These are phyloP conservation scores for Agrilus biguttatus DNA, from an alignment of 2,888 invertebrate genomes.

Conservation along the genomic window DNA sequence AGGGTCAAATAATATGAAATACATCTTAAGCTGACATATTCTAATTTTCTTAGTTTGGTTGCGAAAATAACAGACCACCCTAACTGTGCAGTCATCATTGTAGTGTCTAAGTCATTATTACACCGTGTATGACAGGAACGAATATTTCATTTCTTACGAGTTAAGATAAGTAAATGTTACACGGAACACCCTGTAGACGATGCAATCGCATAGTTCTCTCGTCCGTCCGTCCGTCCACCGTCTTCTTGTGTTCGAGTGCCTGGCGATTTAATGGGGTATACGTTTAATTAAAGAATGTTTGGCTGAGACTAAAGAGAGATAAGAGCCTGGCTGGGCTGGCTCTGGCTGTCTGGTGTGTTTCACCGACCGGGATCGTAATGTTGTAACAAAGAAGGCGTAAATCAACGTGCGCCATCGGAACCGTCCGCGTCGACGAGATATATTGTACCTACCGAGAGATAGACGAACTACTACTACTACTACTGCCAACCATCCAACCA, in stretches of 20 bases:
- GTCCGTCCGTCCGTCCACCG: too few relatives aligned
- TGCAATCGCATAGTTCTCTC: too few relatives aligned
- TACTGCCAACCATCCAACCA: neutral
- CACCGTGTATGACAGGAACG: too few relatives aligned
- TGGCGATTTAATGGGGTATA: constrained; percentile 15
- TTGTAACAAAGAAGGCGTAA: constrained; percentile 22
- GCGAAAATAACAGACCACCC: too few relatives aligned
- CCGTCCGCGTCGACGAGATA: constrained; percentile 18
- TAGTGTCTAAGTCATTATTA: too few relatives aligned
- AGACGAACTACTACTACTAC: constrained; percentile 11
- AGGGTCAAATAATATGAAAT: too few relatives aligned
- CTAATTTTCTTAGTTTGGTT: too few relatives aligned
- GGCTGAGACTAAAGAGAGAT: constrained; percentile 15
- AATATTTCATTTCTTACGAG: too few relatives aligned
- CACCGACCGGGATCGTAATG: constrained; percentile 14
- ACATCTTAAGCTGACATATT: too few relatives aligned
- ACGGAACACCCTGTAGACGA: too few relatives aligned
- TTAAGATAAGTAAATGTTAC: too few relatives aligned
- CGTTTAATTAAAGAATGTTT: constrained; percentile 20
- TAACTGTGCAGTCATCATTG: too few relatives aligned
- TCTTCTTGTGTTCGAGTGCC: neutral
- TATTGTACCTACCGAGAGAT: constrained; percentile 20
- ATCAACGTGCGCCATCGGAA: constrained; percentile 21
- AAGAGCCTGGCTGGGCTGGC: constrained; percentile 8
- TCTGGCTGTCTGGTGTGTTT: constrained; percentile 13